These are phyloP conservation scores for Leucoma salicis DNA, from an alignment of 2,888 invertebrate genomes.

Conservation along the genomic window DNA sequence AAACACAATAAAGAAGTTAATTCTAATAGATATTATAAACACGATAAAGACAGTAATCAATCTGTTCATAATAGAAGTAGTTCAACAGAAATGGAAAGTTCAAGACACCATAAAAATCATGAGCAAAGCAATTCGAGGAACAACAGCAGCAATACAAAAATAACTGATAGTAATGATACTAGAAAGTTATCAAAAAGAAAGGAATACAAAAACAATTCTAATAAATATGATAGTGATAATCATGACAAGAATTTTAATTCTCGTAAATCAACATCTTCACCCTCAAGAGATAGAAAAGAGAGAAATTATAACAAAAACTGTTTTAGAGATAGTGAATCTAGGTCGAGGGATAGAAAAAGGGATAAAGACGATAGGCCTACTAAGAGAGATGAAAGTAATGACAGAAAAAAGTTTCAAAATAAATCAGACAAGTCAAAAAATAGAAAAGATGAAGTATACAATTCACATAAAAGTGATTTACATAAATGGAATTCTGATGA, in stretches of 20 bases:
- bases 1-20: slow-evolving; percentile 37
- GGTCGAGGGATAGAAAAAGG: neutral
- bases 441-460: neutral
- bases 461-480: neutral
- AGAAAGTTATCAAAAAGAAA: neutral
- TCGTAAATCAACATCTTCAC: neutral
- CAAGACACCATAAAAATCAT: neutral
- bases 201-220: neutral
- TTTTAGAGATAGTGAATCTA: neutral
- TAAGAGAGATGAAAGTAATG: neutral
- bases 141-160: neutral
- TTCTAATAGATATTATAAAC: slow-evolving; percentile 22
- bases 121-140: neutral
- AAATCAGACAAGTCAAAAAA: neutral
- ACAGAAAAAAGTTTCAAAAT: neutral
- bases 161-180: neutral
- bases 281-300: slow-evolving; percentile 1
- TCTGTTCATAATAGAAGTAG: slow-evolving; percentile 56
- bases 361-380: neutral
- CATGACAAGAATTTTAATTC: neutral
- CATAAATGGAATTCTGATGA: neutral
- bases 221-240: neutral
- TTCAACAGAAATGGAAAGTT: slow-evolving; percentile 16
- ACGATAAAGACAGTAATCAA: slow-evolving; percentile 31
- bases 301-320: slow-evolving; percentile 2